Evolutionary conservation across 2,797 vertebrate genomes (phyloP).

Genomic region (Poecile montanus): DNA sequence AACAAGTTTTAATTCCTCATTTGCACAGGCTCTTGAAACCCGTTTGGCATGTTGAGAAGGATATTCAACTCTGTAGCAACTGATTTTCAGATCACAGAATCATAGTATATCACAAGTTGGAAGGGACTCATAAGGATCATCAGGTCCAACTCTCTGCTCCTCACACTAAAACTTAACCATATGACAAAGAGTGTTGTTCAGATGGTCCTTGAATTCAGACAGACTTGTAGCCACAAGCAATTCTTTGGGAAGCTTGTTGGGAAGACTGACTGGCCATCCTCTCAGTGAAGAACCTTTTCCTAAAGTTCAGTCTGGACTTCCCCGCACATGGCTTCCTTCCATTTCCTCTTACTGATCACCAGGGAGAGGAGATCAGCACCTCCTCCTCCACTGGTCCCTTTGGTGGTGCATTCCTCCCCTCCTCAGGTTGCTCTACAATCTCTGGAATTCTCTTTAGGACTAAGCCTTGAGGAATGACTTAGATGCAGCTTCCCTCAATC

Average conservation of each 20-base stretch:
- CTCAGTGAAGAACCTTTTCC: background rate
- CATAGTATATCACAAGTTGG: background rate
- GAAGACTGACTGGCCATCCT: background rate
- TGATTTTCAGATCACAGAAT: background rate
- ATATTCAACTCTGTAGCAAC: background rate
- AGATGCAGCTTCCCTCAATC: background rate
- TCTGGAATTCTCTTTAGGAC: background rate
- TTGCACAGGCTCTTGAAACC: background rate
- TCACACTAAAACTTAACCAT: background rate
- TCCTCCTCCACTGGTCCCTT: background rate
- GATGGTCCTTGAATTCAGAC: background rate
- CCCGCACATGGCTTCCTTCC: background rate
- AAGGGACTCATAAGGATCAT: background rate
- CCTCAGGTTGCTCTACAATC: background rate
- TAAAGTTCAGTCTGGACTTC: background rate
- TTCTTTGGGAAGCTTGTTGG: background rate
- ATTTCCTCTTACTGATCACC: background rate
- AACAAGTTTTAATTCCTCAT: background rate
- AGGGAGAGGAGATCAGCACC: background rate
- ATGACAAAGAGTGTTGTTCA: background rate
- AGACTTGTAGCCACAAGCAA: background rate
- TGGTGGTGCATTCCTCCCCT: background rate
- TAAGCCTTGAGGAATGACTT: background rate
- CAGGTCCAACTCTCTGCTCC: background rate
- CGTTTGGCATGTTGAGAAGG: background rate